These are phyloP conservation scores for Buathra laborator DNA, from an alignment of 2,888 invertebrate species.

Conservation along the genomic window DNA sequence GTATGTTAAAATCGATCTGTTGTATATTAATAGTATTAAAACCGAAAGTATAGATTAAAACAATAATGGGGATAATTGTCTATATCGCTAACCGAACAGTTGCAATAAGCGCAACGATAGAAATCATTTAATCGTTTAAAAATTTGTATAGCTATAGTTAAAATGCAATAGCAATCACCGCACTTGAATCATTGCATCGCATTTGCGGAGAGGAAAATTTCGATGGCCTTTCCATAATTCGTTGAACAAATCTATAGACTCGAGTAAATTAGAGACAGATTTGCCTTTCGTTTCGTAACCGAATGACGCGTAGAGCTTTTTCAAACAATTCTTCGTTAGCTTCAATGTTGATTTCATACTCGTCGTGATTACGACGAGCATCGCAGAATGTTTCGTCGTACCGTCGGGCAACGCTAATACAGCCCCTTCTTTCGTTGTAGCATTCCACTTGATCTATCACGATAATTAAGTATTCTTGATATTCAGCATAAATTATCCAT, in stretches of 20 bases:
- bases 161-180: not conserved
- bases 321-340: constrained; percentile 60
- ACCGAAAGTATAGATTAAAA: too few species aligned
- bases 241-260: constrained; percentile 51
- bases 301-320: constrained; percentile 61
- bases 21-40: too few species aligned
- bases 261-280: constrained; percentile 67
- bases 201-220: constrained; percentile 41
- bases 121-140: too few species aligned
- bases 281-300: constrained; percentile 27
- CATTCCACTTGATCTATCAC: constrained; percentile 70
- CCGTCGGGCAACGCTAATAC: constrained; percentile 72
- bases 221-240: constrained; percentile 63
- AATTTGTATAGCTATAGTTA: too few species aligned
- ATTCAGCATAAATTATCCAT: not conserved
- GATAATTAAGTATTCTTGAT: not conserved
- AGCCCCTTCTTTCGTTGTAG: constrained; percentile 66
- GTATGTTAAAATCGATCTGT: too few species aligned
- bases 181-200: constrained; percentile 30
- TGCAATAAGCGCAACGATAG: too few species aligned
- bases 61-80: too few species aligned
- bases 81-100: too few species aligned
- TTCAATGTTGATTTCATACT: constrained; percentile 67
- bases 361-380: constrained; percentile 66
- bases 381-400: constrained; percentile 59